These are phyloP conservation scores for Poecile atricapillus DNA, from an alignment of 2,113 vertebrate genomes.

Conservation along the genomic window DNA sequence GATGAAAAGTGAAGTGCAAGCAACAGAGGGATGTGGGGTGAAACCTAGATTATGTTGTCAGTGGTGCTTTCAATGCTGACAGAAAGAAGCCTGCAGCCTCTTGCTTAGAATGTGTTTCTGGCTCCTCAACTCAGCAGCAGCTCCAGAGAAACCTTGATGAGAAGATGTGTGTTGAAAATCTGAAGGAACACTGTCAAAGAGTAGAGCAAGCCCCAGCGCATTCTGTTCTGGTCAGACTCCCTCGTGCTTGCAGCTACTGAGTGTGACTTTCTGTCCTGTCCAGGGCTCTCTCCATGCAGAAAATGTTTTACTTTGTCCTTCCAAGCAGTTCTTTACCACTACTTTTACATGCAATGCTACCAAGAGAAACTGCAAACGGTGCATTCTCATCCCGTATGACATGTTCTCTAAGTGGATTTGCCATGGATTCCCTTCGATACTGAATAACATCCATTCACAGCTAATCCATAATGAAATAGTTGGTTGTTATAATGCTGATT, in stretches of 20 bases:
- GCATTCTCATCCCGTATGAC: neutral
- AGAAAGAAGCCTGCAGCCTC: neutral
- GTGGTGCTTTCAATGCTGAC: neutral
- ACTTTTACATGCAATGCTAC: neutral
- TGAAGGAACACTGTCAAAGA: neutral
- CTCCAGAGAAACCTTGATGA: neutral
- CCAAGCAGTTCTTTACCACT: neutral
- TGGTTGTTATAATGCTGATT: neutral
- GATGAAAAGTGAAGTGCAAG: neutral
- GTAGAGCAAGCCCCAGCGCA: neutral
- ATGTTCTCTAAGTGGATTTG: neutral
- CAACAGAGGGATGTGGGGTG: neutral
- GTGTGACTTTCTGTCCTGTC: neutral
- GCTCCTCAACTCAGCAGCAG: neutral
- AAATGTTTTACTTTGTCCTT: neutral
- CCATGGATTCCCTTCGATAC: neutral
- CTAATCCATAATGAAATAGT: neutral
- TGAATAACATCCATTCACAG: neutral
- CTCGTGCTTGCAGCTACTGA: accelerated
- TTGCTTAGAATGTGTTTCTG: neutral
- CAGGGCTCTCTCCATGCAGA: neutral
- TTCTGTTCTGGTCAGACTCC: neutral
- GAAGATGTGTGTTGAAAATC: neutral
- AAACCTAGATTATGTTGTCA: neutral
- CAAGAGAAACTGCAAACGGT: neutral